Base-by-base conservation (phyloP, 2,113 vertebrate species). In the Pipa parva region DNA sequence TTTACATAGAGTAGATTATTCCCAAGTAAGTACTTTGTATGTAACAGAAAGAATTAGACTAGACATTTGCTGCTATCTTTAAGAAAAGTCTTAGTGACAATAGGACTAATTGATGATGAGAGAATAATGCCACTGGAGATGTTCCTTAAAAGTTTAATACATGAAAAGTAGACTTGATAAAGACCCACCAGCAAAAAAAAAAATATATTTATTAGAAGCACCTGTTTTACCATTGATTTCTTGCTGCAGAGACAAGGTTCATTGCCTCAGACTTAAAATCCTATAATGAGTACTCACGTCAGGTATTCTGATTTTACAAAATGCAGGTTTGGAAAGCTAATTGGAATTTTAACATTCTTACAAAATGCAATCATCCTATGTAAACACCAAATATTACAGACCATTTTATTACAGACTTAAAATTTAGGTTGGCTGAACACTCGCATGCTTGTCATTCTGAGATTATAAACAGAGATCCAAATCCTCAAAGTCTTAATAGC, bases 171-270 rank as follows among this genome's bases (percentile, higher is more conserved):
- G 20, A 36, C 39, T 45, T 24, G 39, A 58, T 66, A 20, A 49
- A 39, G 3, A 48, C 36, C 28, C 28, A 28, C 42, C 33, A 36
- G 7, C 33, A 9, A 58, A 52, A 66, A 66, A 67, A 42, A 24
- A 26, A 21, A 64, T 64, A n/a, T n/a, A n/a, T 55, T 67, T 58
- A 67, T 57, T 58, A 67, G 28, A 67, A 22, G 37, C 57, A 54
- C 49, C 63, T 67, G 52, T 49, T 65, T 58, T 49, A 31, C 20
- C 39, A 67, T 67, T 58, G 63, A 67, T 67, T 67, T 67, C 54
- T 67, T 36, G 26, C 28, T 58, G 39, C 39, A 67, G 54, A 58
- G 42, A 48, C 54, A 67, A 67, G 54, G 42, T 49, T 58, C 63
- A 67, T 67, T 67, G 49, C 54, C 63, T 57, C 27, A 36, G 63